phyloP scores from a whole-genome alignment of 2,888 invertebrate species.

The Ceraclea dissimilis region DNA sequence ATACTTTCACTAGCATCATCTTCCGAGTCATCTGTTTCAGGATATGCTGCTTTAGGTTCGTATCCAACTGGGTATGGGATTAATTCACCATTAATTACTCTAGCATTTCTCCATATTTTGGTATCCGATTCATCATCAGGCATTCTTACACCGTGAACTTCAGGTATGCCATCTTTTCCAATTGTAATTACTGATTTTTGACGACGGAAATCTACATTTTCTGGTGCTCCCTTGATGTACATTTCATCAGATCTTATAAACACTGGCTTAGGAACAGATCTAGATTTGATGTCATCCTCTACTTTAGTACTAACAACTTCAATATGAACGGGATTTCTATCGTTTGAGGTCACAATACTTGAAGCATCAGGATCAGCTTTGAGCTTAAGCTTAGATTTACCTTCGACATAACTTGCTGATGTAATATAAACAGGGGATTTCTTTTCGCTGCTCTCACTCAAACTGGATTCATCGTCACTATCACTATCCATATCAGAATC shows the following conservation, averaged over 20 bases:
- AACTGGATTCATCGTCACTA: constrained; percentile 34
- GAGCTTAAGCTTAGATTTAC: constrained; percentile 41
- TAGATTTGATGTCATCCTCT: constrained; percentile 40
- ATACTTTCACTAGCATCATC: constrained; percentile 34
- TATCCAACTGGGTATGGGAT: constrained; percentile 67
- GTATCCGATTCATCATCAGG: constrained; percentile 79
- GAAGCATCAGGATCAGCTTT: constrained; percentile 39
- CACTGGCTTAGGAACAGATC: constrained; percentile 57
- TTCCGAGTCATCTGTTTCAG: constrained; percentile 50
- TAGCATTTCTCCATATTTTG: constrained; percentile 80
- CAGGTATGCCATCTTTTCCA: constrained; percentile 66
- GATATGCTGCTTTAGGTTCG: constrained; percentile 54
- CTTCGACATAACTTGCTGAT: constrained; percentile 41
- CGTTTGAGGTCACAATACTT: constrained; percentile 46
- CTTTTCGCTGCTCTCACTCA: constrained; percentile 40
- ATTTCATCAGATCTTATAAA: constrained; percentile 59
- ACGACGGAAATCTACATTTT: constrained; percentile 51
- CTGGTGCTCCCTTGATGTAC: constrained; percentile 43
- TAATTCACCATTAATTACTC: constrained; percentile 78
- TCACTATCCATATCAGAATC: constrained; percentile 34
- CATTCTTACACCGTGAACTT: constrained; percentile 73
- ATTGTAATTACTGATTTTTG: constrained; percentile 57
- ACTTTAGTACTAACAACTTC: constrained; percentile 47
- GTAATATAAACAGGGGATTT: constrained; percentile 41
- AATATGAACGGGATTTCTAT: constrained; percentile 50